Base-by-base conservation (phyloP, 1,140 invertebrate genomes). In the Agrypnia vestita region DNA sequence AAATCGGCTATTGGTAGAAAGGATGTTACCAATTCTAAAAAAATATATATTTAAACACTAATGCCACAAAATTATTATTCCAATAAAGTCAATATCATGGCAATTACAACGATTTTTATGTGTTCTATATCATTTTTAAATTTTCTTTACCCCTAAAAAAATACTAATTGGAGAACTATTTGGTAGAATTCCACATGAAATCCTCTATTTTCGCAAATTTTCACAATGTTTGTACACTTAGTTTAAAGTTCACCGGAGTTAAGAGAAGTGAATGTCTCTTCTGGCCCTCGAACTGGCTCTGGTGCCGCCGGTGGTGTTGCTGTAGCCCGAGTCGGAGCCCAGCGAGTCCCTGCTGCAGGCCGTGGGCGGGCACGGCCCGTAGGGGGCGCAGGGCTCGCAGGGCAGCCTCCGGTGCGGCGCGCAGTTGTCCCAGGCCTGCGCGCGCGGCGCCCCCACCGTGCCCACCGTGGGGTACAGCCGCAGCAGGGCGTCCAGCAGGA, bases 391-490 rank as follows among this genome's bases (percentile, higher is more conserved):
- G 6, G 80, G 77, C 86, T 87, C 7, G 84, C 87, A 35, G 86
- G 88, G 4, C 85, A 88, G 10, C 86, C 89, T 11, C 86, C 88
- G 3, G 86, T 86, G 51, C 84, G 86, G 21, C 82, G 85, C 64
- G 87, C 86, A 47, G 86, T 85, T 43, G 84, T 86, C 59, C 75
- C 75, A 72, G 21, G 76, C 59, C 53, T 72, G 61, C 49, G 75
- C 10, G 84, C 88, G 53, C 83, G 86, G 10, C 85, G 86, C 73
- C 10, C 88, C 88, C 49, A 90, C 88, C 12, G 89, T 89, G 0
- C 89, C 89, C 13, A 90, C 89, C 85, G 90, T 89, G 4, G 92
- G 92, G 84, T 92, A 93, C 21, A 93, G 85, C 85, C 92, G 90
- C 61, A 92, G 84, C 7, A 93, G 82, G 0, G 91, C 90, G 84